Percentiles rank a stretch among this genome's conserved stretches.
Evolutionary conservation across 2,888 invertebrate genomes (phyloP).

Genomic region (Leucophenga montana): DNA sequence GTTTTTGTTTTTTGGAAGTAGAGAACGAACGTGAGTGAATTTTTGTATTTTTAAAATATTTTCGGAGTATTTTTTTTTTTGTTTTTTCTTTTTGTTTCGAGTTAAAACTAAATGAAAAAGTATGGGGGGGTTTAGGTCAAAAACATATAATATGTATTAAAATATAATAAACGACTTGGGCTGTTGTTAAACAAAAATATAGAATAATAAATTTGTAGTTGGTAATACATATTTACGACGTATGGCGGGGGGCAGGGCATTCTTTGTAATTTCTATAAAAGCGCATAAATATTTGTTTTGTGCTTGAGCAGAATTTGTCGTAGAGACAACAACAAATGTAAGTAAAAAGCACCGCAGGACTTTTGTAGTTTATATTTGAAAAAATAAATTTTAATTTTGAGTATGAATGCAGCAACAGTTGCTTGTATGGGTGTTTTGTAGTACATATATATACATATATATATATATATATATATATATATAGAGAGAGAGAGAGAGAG

Average conservation of each 20-base stretch:
- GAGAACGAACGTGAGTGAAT: constrained; percentile 38
- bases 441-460: no score
- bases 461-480: no score
- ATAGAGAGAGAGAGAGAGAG: no score
- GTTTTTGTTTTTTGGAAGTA: constrained; percentile 35
- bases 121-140: constrained; percentile 52
- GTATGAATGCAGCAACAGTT: no score
- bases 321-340: no score
- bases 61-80: constrained; percentile 30
- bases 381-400: no score
- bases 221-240: background rate
- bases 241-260: no score
- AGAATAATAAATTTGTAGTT: background rate
- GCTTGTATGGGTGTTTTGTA: no score
- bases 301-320: constrained; percentile 1
- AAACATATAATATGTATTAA: background rate
- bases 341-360: no score
- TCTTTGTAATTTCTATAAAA: constrained; percentile 4
- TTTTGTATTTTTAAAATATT: constrained; percentile 19
- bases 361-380: no score
- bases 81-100: constrained; percentile 22
- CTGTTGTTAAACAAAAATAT: constrained; percentile 12
- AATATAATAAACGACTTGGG: background rate
- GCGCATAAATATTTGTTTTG: constrained; percentile 12
- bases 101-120: constrained; percentile 54